Base-by-base conservation (phyloP, 1,140 invertebrate genomes). In the Alviniconcha marisindica region DNA sequence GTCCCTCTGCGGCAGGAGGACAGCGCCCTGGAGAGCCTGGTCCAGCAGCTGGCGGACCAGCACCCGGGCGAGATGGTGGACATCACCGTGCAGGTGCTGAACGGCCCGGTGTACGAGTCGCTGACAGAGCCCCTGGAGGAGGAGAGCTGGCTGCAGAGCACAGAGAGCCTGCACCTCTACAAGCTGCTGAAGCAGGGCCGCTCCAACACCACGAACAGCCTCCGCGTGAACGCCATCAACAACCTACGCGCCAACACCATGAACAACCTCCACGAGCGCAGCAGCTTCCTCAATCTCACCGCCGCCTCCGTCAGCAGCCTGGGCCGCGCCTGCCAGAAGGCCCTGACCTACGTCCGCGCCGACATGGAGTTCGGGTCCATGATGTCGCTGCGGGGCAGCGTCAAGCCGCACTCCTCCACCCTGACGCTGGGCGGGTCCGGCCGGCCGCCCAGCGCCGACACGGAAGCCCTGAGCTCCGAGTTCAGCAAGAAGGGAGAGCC, bases 261-360 rank as follows among this genome's bases (percentile, higher is more conserved):
- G 78, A 36, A 63, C 56, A 81, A 81, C 33, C 40, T 84, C 1
- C 69, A 44, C 33, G 85, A 76, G 18, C 69, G 56, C 21, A 66
- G 31, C 31, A 80, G 66, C 56, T 82, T 80, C 77, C 56, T 81
- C n/a, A 80, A 84, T 48, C 83, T 86, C 1, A 69, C 82, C 15
- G 73, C 78, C 28, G 54, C 71, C 36, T 63, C 76, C 48, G 77
- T 83, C 28, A 56, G 24, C n/a, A 78, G 79, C 21, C 74, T 86
- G n/a, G 54, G 82, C 48, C 54, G 33, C 18, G 85, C 77, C 21
- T 87, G 83, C 66, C 85, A 84, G 74, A 77, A 77, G 48, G 81
- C 81, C 18, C 81, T 83, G 31, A 31, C 76, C 31, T 84, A 86
- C 40, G 77, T 86, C 33, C 81, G 81, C 42, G 81, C 82, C 31